Evolutionary conservation across 2,797 vertebrate genomes (phyloP), one percentile per base, ranked within the genome.

Genomic region (Enteromius afrohamiltoni): DNA sequence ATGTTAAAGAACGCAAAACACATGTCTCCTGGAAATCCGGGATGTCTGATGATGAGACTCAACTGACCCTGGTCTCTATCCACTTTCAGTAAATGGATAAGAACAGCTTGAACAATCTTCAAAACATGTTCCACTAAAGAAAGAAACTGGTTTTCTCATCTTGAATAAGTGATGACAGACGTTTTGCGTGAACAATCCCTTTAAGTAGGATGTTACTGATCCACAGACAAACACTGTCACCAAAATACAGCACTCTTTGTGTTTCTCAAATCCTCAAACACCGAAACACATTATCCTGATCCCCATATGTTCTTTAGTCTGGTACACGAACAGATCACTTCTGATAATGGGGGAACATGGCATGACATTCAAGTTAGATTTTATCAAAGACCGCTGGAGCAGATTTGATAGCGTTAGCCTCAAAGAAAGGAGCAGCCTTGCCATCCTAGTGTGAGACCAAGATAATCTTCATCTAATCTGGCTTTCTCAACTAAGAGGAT

Each of bases 391-490:
- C 53, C 4, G 51, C 75, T 77, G 67, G 42, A 60, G 64, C 29
- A 82, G 86, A 91, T 91, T 90, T 90, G 80, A 79, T 47, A 60
- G 86, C 84, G 84, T 87, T 85, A 89, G 82, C 85, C 85, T 83
- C 67, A 91, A 88, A 86, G 75, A 81, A 88, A 86, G 71, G 68
- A 87, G 79, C 68, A 16, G 85, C 85, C 83, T 86, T 84, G 86
- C 85, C 68, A 79, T 83, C 81, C 83, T 70, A 42, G 68, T 85
- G 82, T 79, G 34, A 88, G 83, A 85, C 53, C 80, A 29, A 87
- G 90, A 89, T 91, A 89, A 92, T 91, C 88, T 91, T 71, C 51
- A 67, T 82, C 83, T 88, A 92, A 93, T 94, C 89, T 88, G 88
- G 81, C 91, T 92, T 88, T 1, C 47, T 79, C 58, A 87, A 83